A percentile compares a stretch with the other conserved stretches of the same genome.
Evolutionary conservation across 2,888 invertebrate species (phyloP).

Genomic region (Leptinotarsa peninsularis): DNA sequence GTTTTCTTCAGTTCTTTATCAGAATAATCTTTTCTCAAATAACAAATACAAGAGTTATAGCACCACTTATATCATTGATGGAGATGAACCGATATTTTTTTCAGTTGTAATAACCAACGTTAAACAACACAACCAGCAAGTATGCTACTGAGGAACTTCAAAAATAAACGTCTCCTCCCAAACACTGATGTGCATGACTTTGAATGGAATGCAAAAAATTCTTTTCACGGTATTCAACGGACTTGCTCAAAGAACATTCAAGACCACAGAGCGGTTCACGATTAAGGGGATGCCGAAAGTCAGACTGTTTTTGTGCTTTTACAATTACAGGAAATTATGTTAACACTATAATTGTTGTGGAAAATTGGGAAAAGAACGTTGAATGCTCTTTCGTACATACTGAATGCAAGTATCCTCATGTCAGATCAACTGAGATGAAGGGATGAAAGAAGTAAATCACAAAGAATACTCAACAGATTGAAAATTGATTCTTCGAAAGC

Average conservation of each 20-base stretch:
- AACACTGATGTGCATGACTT: conserved; percentile 34
- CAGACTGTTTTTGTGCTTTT: conserved; percentile 14
- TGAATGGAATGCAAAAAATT: conserved; percentile 36
- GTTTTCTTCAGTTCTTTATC: too few species aligned
- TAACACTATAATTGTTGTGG: conserved; percentile 10
- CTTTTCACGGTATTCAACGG: conserved; percentile 27
- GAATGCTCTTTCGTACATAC: too few species aligned
- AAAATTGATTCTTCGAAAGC: too few species aligned
- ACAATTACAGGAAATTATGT: conserved; percentile 16
- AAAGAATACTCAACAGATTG: too few species aligned
- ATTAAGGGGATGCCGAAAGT: conserved; percentile 28
- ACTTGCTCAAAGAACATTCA: conserved; percentile 33
- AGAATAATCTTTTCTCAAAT: too few species aligned
- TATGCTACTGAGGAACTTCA: conserved; percentile 1
- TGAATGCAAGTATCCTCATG: too few species aligned
- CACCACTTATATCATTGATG: too few species aligned
- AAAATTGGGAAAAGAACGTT: neutral
- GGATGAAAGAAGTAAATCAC: too few species aligned
- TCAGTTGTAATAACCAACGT: too few species aligned
- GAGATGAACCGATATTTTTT: too few species aligned
- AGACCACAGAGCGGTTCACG: conserved; percentile 34
- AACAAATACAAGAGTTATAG: too few species aligned
- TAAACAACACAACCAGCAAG: neutral
- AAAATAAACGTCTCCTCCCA: conserved; percentile 23
- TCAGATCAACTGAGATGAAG: too few species aligned